Conservation (phyloP, 37 sponge, comb jelly and placozoan species). For the Oscarella lobularis region DNA sequence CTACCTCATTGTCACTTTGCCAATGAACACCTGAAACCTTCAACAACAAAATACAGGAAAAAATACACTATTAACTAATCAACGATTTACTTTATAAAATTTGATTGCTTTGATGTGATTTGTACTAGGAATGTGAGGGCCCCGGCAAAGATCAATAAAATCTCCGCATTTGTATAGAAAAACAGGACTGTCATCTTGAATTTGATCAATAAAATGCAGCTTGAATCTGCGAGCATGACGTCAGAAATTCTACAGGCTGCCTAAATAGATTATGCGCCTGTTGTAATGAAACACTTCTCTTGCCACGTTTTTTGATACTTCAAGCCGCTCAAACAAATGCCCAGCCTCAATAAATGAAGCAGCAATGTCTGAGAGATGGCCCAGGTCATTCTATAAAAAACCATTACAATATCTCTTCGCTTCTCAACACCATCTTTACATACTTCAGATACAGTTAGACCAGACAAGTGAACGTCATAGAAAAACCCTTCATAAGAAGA, state of each 20-base stretch:
- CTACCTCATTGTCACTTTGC: no score
- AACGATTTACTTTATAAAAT: background rate
- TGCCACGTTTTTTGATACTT: background rate
- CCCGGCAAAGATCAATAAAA: conserved; percentile 15
- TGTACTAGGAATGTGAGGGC: conserved; percentile 13
- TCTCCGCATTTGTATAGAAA: background rate
- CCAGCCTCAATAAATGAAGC: background rate
- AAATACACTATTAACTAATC: background rate
- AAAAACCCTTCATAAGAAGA: background rate
- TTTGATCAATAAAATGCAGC: background rate
- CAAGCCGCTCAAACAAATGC: background rate
- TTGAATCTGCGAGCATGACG: background rate
- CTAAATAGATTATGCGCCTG: background rate
- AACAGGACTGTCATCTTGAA: background rate
- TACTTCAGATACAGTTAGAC: background rate
- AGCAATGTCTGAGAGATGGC: background rate
- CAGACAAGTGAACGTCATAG: background rate
- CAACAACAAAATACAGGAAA: background rate
- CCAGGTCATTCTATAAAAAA: background rate
- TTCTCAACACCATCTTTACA: background rate
- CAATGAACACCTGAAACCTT: background rate
- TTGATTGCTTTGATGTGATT: conserved; percentile 2
- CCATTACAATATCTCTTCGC: background rate
- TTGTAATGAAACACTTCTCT: background rate
- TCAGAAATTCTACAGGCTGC: background rate